phyloP scores from a whole-genome alignment of 2,888 invertebrate species.

The Marronus borbonicus region DNA sequence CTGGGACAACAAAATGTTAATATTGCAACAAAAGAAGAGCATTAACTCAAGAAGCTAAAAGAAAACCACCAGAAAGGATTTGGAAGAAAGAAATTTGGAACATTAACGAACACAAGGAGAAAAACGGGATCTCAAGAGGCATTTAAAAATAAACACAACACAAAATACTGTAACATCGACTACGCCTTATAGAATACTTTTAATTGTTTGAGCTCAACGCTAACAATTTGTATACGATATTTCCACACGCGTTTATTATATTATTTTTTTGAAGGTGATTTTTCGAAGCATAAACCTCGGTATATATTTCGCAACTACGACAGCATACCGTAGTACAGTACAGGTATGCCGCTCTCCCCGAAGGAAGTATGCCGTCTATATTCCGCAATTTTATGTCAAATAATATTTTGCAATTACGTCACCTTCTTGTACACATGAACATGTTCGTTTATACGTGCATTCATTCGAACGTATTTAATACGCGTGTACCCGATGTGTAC shows the following conservation, averaged over 20 bases:
- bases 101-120: too few relatives aligned
- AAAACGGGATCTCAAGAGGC: too few relatives aligned
- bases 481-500: neutral
- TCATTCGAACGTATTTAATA: neutral
- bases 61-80: too few relatives aligned
- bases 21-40: too few relatives aligned
- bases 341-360: neutral
- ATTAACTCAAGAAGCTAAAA: too few relatives aligned
- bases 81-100: too few relatives aligned
- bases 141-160: too few relatives aligned
- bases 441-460: too few relatives aligned
- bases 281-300: neutral
- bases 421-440: neutral
- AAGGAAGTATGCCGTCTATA: slow-evolving; percentile 29
- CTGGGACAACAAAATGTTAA: too few relatives aligned
- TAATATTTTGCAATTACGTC: slow-evolving; percentile 34
- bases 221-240: neutral
- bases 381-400: slow-evolving; percentile 41
- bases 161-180: too few relatives aligned
- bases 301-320: slow-evolving; percentile 7
- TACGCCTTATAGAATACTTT: too few relatives aligned
- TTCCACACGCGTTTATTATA: neutral
- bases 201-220: neutral
- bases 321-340: neutral
- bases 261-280: slow-evolving; percentile 33